Evolutionary conservation across 2,113 vertebrate genomes (phyloP).

Genomic region (Daboia siamensis): DNA sequence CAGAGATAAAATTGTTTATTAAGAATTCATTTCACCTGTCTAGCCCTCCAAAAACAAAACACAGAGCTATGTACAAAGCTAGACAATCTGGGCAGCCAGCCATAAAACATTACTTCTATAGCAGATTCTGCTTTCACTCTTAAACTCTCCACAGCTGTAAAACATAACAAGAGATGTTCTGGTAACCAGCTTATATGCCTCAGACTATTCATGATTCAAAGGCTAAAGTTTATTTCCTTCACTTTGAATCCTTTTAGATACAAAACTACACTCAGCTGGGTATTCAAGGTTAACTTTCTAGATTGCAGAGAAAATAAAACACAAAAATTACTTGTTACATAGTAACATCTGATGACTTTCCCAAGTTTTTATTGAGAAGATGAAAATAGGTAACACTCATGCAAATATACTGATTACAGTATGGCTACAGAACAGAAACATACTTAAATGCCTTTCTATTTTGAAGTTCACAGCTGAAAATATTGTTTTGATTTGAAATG

Average conservation of each 20-base stretch:
- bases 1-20: conserved; percentile 59
- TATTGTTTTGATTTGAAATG: background rate
- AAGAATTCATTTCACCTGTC: conserved; percentile 65
- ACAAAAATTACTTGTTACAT: background rate
- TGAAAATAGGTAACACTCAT: background rate
- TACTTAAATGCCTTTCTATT: background rate
- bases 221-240: conserved; percentile 21
- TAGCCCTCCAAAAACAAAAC: conserved; percentile 70
- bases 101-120: conserved; percentile 79
- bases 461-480: background rate
- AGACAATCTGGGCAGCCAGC: conserved; percentile 83
- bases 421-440: background rate
- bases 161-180: conserved; percentile 63
- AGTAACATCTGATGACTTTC: background rate
- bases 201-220: conserved; percentile 45
- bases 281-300: background rate
- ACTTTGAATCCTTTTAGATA: background rate
- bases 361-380: background rate
- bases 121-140: conserved; percentile 69
- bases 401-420: background rate
- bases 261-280: background rate
- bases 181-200: conserved; percentile 51
- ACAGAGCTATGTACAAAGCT: conserved; percentile 68
- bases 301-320: background rate
- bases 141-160: conserved; percentile 69